Conservation (phyloP, 1,140 invertebrate genomes). For the Psix sp. region DNA sequence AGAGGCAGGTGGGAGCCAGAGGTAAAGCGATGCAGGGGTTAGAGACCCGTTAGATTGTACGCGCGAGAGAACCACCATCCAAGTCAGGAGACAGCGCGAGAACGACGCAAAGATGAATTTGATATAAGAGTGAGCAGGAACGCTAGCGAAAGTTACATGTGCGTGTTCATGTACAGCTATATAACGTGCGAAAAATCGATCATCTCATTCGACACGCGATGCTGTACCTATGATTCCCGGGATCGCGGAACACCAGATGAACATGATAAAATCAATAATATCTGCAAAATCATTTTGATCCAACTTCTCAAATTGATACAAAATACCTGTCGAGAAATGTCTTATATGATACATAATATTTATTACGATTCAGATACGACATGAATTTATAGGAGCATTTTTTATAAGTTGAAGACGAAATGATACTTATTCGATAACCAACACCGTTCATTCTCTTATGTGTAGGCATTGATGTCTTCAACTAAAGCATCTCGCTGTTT, state of each 20-base stretch:
- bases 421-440: no score
- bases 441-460: no score
- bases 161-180: constrained; percentile 19
- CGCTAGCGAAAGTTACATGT: constrained; percentile 42
- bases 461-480: no score
- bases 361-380: no score
- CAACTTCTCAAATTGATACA: constrained; percentile 32
- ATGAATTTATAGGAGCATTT: no score
- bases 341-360: no score
- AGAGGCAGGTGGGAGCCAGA: constrained; percentile 56
- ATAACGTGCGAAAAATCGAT: constrained; percentile 70
- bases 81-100: constrained; percentile 52
- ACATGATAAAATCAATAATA: constrained; percentile 44
- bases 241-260: constrained; percentile 36
- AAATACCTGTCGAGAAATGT: no score
- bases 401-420: no score
- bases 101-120: constrained; percentile 27
- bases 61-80: no score
- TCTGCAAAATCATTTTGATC: constrained; percentile 45
- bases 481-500: no score
- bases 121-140: constrained; percentile 38
- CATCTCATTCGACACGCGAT: constrained; percentile 58
- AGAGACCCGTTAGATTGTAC: constrained; percentile 54
- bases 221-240: constrained; percentile 60
- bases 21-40: constrained; percentile 54